Percentiles rank a stretch among this genome's conserved stretches.
These are phyloP conservation scores for Calcarius lapponicus DNA, from an alignment of 2,797 vertebrate genomes.

Conservation along the genomic window DNA sequence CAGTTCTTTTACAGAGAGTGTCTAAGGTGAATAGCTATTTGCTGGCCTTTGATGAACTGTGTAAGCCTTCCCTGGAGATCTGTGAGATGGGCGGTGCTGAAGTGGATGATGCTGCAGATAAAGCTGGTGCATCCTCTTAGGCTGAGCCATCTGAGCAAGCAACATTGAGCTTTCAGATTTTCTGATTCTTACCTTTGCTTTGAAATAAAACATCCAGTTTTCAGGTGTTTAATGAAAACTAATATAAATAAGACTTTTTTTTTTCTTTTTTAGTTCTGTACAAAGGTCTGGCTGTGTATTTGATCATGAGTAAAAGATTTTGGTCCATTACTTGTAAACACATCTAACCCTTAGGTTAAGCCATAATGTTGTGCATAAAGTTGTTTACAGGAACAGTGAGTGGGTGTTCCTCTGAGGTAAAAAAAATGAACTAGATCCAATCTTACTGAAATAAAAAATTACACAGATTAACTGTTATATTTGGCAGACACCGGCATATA, in stretches of 20 bases:
- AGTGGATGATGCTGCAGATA: neutral
- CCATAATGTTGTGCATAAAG: neutral
- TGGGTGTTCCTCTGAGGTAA: neutral
- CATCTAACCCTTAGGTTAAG: neutral
- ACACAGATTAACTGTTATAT: constrained; percentile 42
- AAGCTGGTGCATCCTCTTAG: constrained; percentile 29
- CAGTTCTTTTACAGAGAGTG: neutral
- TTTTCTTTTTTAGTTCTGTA: neutral
- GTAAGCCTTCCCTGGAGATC: accelerated
- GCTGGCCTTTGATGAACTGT: neutral
- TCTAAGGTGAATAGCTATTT: neutral
- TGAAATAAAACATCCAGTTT: neutral
- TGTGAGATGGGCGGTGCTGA: neutral
- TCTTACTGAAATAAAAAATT: constrained; percentile 1
- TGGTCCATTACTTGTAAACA: neutral
- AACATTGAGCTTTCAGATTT: neutral
- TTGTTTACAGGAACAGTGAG: constrained; percentile 6
- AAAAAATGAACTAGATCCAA: constrained; percentile 20
- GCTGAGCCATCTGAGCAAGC: neutral
- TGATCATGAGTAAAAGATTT: neutral
- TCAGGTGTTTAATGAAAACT: neutral
- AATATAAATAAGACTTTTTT: neutral
- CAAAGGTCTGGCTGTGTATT: neutral
- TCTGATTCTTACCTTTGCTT: neutral
- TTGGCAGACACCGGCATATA: neutral